These are phyloP conservation scores for Dione juno DNA, from an alignment of 2,888 invertebrate genomes.

Conservation along the genomic window DNA sequence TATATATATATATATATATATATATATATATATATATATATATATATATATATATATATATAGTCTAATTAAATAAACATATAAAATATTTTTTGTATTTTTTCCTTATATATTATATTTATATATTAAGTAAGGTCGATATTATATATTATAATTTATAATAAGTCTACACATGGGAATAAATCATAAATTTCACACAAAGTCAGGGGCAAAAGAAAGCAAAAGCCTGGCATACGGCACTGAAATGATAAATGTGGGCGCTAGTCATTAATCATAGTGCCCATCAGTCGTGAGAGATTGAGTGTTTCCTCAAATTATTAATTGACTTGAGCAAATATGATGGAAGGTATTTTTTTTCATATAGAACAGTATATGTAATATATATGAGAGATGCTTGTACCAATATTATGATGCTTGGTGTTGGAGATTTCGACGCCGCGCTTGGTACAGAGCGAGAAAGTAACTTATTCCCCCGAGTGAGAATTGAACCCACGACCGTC, in stretches of 20 bases:
- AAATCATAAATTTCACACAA: slow-evolving; percentile 25
- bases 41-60: too few species aligned
- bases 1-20: too few species aligned
- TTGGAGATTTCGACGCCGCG: neutral
- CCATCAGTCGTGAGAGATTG: slow-evolving; percentile 38
- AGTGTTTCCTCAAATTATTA: slow-evolving; percentile 38
- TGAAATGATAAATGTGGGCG: slow-evolving; percentile 38
- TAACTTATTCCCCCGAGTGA: too few species aligned
- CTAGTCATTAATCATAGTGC: slow-evolving; percentile 37
- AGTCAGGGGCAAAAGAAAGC: slow-evolving; percentile 22
- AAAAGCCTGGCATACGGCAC: slow-evolving; percentile 18
- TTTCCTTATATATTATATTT: too few species aligned
- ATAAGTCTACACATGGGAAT: neutral
- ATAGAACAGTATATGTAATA: neutral
- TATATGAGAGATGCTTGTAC: too few species aligned
- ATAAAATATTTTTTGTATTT: too few species aligned
- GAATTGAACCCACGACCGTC: too few species aligned
- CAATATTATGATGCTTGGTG: too few species aligned
- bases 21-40: too few species aligned
- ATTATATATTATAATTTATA: neutral
- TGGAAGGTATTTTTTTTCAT: slow-evolving; percentile 6
- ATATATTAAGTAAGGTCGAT: too few species aligned
- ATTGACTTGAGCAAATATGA: slow-evolving; percentile 37
- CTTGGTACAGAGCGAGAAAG: too few species aligned
- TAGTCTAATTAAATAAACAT: too few species aligned